These are phyloP conservation scores for Varanus komodoensis DNA, from an alignment of 2,113 vertebrate genomes.

Conservation along the genomic window DNA sequence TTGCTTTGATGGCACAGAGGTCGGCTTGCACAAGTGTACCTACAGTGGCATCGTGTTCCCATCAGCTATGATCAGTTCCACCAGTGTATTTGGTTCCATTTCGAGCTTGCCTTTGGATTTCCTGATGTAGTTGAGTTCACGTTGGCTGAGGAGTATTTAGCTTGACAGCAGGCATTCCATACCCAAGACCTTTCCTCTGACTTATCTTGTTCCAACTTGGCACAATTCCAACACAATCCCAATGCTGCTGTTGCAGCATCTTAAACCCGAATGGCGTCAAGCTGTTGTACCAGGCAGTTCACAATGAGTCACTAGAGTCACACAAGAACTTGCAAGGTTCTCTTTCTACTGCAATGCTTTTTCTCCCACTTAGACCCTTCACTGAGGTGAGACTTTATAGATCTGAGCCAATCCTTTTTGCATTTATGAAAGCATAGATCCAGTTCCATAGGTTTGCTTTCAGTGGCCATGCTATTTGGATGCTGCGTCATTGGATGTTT, in stretches of 20 bases:
- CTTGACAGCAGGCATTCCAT: neutral
- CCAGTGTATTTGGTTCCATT: too few relatives aligned
- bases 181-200: neutral
- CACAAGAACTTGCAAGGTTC: neutral
- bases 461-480: slow-evolving; percentile 39
- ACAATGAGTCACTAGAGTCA: neutral
- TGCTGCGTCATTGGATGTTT: slow-evolving; percentile 30
- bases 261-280: too few relatives aligned
- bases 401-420: slow-evolving; percentile 26
- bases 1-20: neutral
- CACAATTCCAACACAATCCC: neutral
- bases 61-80: neutral
- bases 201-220: neutral
- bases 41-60: too few relatives aligned
- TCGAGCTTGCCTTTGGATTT: neutral
- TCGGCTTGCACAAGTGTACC: neutral
- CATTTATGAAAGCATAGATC: slow-evolving; percentile 68
- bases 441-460: slow-evolving; percentile 39
- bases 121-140: neutral
- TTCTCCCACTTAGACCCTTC: neutral
- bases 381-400: neutral
- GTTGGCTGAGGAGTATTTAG: neutral
- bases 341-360: neutral
- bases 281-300: neutral
- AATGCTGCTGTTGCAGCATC: neutral